Base-by-base conservation (phyloP, 2,888 invertebrate genomes). In the Agrotis ipsilon region DNA sequence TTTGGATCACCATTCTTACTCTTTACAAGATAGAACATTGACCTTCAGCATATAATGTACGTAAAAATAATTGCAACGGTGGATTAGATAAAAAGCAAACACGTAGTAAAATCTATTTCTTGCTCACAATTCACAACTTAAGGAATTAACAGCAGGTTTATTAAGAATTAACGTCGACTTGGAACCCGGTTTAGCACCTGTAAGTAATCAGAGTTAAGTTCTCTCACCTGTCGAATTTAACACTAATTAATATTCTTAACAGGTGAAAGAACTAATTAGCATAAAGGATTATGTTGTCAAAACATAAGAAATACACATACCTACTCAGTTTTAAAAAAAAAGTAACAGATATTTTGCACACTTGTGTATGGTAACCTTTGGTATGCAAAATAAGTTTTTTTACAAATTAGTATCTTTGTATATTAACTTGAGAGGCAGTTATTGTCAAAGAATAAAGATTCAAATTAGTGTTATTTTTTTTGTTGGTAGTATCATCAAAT, bases 111-210 rank as follows among this genome's bases (percentile, higher is more conserved):
- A 13, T 0, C 16, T 39, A 52, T 58, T n/a, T 67, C 16, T 67
- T n/a, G 43, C 19, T 63, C 18, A 16, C 16, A 59, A 48, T 43
- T 60, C 52, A 27, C 4, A 27, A 54, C 65, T 57, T 59, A 71
- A 21, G 39, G 11, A 39, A 39, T 39, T 39, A 39, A 39, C 39
- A 39, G 51, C 27, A 14, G 14, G 14, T 18, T 48, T 24, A 49
- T 43, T n/a, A 51, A 19, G 60, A 48, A 48, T 75, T 75, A 80
- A 57, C n/a, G 81, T 68, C 76, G 18, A 51, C 59, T 77, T 61
- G 39, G 39, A 68, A 62, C 68, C 66, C 24, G 52, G 69, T 48
- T 80, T 45, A 54, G 16, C 76, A 68, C 24, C 52, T 75, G 39
- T 39, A 54, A 14, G 52, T 39, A 45, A 45, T 63, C 52, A 16